Conservation (phyloP, 2,888 invertebrate genomes). For the Heliconius ismenius region DNA sequence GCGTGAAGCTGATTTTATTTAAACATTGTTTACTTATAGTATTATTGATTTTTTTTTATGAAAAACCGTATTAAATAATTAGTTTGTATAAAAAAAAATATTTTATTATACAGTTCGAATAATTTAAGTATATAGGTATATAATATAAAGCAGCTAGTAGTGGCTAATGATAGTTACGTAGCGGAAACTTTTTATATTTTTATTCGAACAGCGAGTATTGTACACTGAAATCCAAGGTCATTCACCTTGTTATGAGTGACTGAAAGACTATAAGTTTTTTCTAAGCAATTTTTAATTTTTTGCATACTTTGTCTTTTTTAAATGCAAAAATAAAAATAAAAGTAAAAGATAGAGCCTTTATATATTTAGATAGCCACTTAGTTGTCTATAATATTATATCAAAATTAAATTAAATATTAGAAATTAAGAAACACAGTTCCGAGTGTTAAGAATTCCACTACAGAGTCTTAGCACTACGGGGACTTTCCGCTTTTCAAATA, state of each 20-base stretch:
- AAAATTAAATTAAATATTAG: background rate
- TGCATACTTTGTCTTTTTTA: background rate
- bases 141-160: background rate
- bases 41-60: too few relatives aligned
- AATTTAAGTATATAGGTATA: background rate
- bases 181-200: slow-evolving; percentile 16
- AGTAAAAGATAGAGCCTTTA: background rate
- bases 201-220: slow-evolving; percentile 13
- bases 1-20: too few relatives aligned
- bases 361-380: background rate
- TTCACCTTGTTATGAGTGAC: slow-evolving; percentile 15
- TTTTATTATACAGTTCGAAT: background rate
- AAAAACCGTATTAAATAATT: background rate
- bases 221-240: slow-evolving; percentile 22
- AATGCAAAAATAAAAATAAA: background rate
- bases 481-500: background rate
- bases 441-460: background rate
- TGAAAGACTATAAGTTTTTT: slow-evolving; percentile 16
- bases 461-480: background rate
- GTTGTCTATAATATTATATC: background rate
- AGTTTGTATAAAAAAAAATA: background rate
- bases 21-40: background rate
- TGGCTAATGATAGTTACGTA: background rate
- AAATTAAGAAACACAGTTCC: background rate
- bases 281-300: slow-evolving; percentile 4